Conservation (phyloP, 2,113 vertebrate species). For the Rhinichthys klamathensis region DNA sequence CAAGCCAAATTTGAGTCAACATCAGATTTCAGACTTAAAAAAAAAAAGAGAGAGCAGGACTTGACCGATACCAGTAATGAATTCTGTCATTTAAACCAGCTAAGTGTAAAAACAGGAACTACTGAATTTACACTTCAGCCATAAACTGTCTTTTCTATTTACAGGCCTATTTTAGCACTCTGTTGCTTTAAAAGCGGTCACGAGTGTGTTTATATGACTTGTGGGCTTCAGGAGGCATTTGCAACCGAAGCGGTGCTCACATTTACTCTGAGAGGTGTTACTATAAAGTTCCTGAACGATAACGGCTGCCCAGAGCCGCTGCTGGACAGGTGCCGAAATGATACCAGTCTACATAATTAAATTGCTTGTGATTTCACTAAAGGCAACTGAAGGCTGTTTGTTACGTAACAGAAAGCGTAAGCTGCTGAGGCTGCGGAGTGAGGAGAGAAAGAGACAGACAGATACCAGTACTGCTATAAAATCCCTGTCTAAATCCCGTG, state of each 20-base stretch:
- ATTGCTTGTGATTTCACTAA: conserved; percentile 62
- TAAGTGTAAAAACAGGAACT: not conserved
- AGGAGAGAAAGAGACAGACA: not conserved
- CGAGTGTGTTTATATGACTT: not conserved
- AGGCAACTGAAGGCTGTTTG: conserved; percentile 54
- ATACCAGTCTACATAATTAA: conserved; percentile 10
- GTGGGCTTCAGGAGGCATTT: not conserved
- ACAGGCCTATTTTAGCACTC: not conserved
- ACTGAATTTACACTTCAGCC: not conserved
- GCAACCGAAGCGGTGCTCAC: not conserved
- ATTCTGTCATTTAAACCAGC: conserved; percentile 17
- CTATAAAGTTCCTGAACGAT: conserved; percentile 11
- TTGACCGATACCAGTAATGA: not conserved
- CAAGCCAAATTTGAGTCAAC: not conserved
- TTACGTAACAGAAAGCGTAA: conserved; percentile 22
- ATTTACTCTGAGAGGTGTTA: not conserved
- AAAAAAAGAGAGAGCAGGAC: not conserved
- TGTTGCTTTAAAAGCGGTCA: not conserved
- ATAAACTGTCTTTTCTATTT: not conserved
- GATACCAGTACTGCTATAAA: conserved; percentile 32
- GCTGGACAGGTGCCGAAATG: not conserved
- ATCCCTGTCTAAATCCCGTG: conserved; percentile 16
- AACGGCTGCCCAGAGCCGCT: not conserved
- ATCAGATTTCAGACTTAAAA: not conserved
- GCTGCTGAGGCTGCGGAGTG: conserved; percentile 51